Base-by-base conservation (phyloP, 2,888 invertebrate genomes). In the Limulus polyphemus region DNA sequence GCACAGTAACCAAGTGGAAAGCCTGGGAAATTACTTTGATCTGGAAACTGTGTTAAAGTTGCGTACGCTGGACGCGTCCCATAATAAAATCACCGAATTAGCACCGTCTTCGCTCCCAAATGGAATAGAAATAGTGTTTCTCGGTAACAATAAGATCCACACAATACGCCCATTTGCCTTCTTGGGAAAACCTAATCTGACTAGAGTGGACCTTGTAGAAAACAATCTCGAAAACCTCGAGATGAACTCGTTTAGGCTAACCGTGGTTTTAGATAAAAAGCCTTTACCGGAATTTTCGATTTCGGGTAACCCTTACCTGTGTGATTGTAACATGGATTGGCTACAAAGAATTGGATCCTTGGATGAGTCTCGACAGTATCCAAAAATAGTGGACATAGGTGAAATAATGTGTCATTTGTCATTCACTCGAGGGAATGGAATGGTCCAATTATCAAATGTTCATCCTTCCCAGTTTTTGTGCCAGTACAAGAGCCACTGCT, bases 321-420 rank as follows among this genome's bases (percentile, higher is more conserved):
- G 92, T 78, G 89, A 90, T 76, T 91, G 90, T 75, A 87, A 87
- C 65, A 89, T 91, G 89, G 88, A 89, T 74, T 92, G 90, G 91
- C 77, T 90, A 70, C 88, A 89, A 77, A 84, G 86, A 76, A 85
- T 87, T 70, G 88, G 88, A 75, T 88, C 88, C 77, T 1, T 49
- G 14, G 67, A 65, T 32, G 62, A 60, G 47, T 84, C 84, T 62
- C 80, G 87, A 71, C 88, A 87, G 58, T 88, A 88, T 75, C 89
- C 90, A 11, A 83, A 84, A 73, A 81, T 91, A 70, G 85, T 87
- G 79, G 90, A 90, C 77, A 80, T 89, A 72, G 86, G 88, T 70
- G 85, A 85, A 72, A 87, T 90, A 73, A 84, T 86, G 74, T 91
- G 90, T 77, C 84, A 86, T 75, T 81, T 90, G 67, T 79, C 87